Percentiles rank a stretch among this genome's conserved stretches.
phyloP scores from a whole-genome alignment of 2,113 vertebrate species.

The Peromyscus maniculatus region DNA sequence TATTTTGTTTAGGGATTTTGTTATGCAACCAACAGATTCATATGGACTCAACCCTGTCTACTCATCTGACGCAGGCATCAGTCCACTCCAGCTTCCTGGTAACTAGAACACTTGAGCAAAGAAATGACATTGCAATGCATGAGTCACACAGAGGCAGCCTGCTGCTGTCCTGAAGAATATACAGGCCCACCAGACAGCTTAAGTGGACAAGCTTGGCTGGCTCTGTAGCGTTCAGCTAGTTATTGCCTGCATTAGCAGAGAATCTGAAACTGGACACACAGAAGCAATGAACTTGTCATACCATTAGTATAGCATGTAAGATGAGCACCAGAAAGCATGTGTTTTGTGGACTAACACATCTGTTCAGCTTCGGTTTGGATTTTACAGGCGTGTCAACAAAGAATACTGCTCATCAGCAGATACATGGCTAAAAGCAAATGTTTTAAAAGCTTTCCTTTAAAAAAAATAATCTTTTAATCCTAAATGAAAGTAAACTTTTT shows the following conservation, averaged over 20 bases:
- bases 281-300: slow-evolving; percentile 86
- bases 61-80: slow-evolving; percentile 85
- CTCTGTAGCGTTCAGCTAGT: slow-evolving; percentile 81
- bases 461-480: slow-evolving; percentile 86
- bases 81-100: slow-evolving; percentile 86
- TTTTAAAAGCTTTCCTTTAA: slow-evolving; percentile 86
- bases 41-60: slow-evolving; percentile 93
- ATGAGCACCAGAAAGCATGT: slow-evolving; percentile 93
- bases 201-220: slow-evolving; percentile 80
- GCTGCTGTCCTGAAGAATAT: slow-evolving; percentile 72
- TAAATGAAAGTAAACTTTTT: slow-evolving; percentile 87
- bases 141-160: slow-evolving; percentile 82
- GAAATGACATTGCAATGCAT: slow-evolving; percentile 82
- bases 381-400: slow-evolving; percentile 84
- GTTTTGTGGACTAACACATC: slow-evolving; percentile 86
- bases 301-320: slow-evolving; percentile 87
- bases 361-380: slow-evolving; percentile 84
- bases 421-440: slow-evolving; percentile 85
- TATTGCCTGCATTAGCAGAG: slow-evolving; percentile 86
- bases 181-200: slow-evolving; percentile 74
- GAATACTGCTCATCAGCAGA: slow-evolving; percentile 87
- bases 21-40: slow-evolving; percentile 83
- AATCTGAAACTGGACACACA: slow-evolving; percentile 83
- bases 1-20: slow-evolving; percentile 79
- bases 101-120: slow-evolving; percentile 82